Evolutionary conservation across 2,888 invertebrate genomes (phyloP), one percentile per base, ranked within the genome.

Genomic region (Steromphala cineraria): DNA sequence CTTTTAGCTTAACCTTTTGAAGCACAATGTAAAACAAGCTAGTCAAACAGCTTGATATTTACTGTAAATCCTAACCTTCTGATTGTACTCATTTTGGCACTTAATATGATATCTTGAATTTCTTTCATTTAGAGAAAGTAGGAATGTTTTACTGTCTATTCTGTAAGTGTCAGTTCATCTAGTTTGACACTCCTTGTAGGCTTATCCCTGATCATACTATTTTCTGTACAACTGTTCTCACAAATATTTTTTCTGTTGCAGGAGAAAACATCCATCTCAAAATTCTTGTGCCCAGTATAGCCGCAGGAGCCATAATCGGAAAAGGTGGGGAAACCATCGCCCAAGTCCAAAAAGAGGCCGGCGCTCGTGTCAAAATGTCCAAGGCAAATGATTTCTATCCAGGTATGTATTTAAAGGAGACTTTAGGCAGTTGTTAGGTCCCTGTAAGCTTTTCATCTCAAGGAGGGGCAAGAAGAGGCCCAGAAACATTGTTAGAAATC

Each of bases 281-380:
- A 95, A 97, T 98, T 92, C 95, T 99, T 95, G 98, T 99, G 93
- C 98, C 98, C 85, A 97, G 93, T 79, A 90, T 94, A 82, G 99
- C 99, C 89, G 98, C 99, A 81, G 99, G 99, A 87, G 99, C 99
- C 94, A 98, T 99, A 94, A 99, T 99, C 94, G 99, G 99, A 92
- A 99, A 99, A 94, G 99, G 99, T 71, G 99, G 99, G 88, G 99
- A 99, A 94, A 98, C 99, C 82, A 99, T 99, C 94, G 98, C 98
- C 90, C 97, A 98, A 93, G 95, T 99, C 92, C 99, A 99, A 94
- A 98, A 98, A 94, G 99, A 99, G 94, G 97, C 98, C 79, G 98
- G 98, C 90, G 98, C 99, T 90, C 96, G 98, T 91, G 98, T 99
- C 90, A 99, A 99, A 95, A 99, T 99, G 99, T 99, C 99, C 91